These are phyloP conservation scores for Leptothorax acervorum DNA, from an alignment of 2,888 invertebrate species.

Conservation along the genomic window DNA sequence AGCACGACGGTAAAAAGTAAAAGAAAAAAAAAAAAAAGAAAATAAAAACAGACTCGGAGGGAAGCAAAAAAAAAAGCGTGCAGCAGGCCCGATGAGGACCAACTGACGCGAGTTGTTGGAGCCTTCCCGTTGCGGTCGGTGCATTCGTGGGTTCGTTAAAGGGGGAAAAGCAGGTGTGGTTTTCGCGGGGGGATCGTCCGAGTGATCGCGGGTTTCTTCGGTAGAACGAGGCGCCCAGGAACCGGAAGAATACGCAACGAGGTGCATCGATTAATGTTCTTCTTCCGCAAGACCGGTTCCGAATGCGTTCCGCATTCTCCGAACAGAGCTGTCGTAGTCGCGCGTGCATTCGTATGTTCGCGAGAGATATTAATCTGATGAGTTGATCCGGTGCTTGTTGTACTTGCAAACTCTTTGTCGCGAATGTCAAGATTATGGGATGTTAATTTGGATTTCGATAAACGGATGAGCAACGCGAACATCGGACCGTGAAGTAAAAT, in stretches of 20 bases:
- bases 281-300: conserved; percentile 19
- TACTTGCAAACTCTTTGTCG: neutral
- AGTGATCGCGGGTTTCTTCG: conserved; percentile 58
- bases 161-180: conserved; percentile 29
- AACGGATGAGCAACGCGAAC: neutral
- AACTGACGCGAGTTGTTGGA: conserved; percentile 67
- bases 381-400: neutral
- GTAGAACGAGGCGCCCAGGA: conserved; percentile 14
- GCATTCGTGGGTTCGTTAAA: conserved; percentile 56
- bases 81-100: conserved; percentile 75
- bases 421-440: neutral
- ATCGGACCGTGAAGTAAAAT: neutral
- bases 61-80: conserved; percentile 31
- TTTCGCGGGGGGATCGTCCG: conserved; percentile 17
- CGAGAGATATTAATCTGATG: neutral
- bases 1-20: conserved; percentile 29
- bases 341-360: neutral
- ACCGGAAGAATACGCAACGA: conserved; percentile 55
- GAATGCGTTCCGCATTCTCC: neutral
- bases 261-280: conserved; percentile 64
- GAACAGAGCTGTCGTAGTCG: neutral
- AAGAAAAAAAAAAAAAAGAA: neutral
- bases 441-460: neutral
- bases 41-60: neutral
- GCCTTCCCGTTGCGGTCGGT: conserved; percentile 63